These are phyloP conservation scores for Pocillopora meandrina DNA, from an alignment of 92 coral and sea anemone genomes.

Conservation along the genomic window DNA sequence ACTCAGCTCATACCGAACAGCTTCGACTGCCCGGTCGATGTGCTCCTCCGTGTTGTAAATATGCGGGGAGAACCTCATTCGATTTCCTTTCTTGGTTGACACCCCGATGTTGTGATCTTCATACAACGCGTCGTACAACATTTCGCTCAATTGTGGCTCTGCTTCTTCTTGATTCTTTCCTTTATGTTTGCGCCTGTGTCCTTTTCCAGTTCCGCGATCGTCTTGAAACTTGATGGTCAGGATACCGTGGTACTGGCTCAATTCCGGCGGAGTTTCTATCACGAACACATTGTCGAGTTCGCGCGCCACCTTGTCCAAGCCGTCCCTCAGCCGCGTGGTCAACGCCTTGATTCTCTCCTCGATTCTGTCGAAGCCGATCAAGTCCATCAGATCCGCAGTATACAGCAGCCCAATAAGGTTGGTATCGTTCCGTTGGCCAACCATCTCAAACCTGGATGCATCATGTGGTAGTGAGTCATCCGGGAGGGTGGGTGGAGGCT, in stretches of 20 bases:
- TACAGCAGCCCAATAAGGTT: constrained; percentile 60
- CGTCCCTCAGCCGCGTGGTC: constrained; percentile 19
- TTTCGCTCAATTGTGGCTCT: background rate
- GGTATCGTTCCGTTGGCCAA: constrained; percentile 74
- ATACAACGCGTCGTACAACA: constrained; percentile 38
- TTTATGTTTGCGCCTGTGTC: background rate
- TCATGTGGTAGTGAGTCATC: constrained; percentile 26
- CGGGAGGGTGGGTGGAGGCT: constrained; percentile 42
- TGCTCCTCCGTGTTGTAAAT: constrained; percentile 64
- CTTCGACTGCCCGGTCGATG: constrained; percentile 41
- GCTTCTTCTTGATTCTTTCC: background rate
- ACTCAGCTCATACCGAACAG: constrained; percentile 18
- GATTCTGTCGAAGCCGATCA: constrained; percentile 53
- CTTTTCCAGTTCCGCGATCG: background rate
- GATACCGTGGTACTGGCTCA: constrained; percentile 37
- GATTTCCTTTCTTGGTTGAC: constrained; percentile 54
- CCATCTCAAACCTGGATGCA: constrained; percentile 61
- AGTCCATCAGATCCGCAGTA: constrained; percentile 67
- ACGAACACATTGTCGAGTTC: background rate
- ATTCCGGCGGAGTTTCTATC: constrained; percentile 40
- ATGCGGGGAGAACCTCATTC: constrained; percentile 55
- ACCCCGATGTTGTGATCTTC: constrained; percentile 60
- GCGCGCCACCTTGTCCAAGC: constrained; percentile 1
- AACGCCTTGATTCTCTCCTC: constrained; percentile 47
- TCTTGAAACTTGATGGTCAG: constrained; percentile 36